These are phyloP conservation scores for Tholera decimalis DNA, from an alignment of 2,888 invertebrate species.

Conservation along the genomic window DNA sequence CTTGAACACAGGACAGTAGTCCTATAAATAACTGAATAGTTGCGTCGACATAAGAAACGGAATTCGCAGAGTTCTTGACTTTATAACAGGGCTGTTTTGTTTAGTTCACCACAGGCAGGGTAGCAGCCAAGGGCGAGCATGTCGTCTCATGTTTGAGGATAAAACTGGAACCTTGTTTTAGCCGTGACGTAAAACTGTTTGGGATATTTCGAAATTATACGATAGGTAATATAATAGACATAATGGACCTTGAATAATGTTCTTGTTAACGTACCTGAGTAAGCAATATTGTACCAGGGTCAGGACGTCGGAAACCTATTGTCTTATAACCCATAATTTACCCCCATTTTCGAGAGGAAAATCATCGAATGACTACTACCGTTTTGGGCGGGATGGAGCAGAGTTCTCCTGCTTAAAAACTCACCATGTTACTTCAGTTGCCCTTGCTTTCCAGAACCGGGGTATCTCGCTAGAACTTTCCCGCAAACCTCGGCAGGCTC, in stretches of 20 bases:
- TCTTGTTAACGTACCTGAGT: neutral
- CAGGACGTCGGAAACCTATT: neutral
- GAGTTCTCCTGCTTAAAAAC: too few species aligned
- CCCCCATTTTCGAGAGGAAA: too few species aligned
- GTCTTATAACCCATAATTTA: neutral
- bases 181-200: conserved; percentile 7
- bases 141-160: conserved; percentile 58
- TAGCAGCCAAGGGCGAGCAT: conserved; percentile 61
- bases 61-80: conserved; percentile 63
- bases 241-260: conserved; percentile 2
- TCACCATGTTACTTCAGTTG: too few species aligned
- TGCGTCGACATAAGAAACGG: conserved; percentile 67
- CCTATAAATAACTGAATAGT: conserved; percentile 71
- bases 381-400: too few species aligned
- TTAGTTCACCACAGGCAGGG: conserved; percentile 58
- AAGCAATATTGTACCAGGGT: neutral
- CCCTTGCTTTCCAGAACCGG: too few species aligned
- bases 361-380: too few species aligned
- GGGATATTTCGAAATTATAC: conserved; percentile 25
- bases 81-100: conserved; percentile 70
- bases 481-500: too few species aligned
- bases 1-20: conserved; percentile 14
- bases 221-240: conserved; percentile 28
- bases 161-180: conserved; percentile 54
- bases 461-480: too few species aligned